phyloP scores from a whole-genome alignment of 2,113 vertebrate species.

The Xiphophorus hellerii region DNA sequence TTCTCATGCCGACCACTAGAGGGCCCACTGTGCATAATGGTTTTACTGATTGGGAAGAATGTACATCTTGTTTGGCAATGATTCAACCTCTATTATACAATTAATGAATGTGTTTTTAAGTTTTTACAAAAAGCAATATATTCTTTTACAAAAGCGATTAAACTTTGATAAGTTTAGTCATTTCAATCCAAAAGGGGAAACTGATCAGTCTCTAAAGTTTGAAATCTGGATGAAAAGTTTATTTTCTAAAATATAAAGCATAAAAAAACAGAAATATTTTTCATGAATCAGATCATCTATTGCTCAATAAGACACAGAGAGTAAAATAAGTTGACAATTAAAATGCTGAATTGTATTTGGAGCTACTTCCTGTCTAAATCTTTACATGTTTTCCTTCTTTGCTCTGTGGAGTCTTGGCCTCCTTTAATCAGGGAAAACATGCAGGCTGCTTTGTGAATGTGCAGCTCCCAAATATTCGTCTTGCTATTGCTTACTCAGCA shows the following conservation, averaged over 20 bases:
- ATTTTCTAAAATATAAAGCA: background rate
- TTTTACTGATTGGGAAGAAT: background rate
- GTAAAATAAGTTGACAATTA: background rate
- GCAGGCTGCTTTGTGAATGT: conserved; percentile 22
- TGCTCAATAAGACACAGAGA: background rate
- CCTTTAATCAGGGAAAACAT: conserved; percentile 40
- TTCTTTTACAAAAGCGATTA: background rate
- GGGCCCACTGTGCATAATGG: conserved; percentile 47
- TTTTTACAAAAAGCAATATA: background rate
- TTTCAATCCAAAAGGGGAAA: background rate
- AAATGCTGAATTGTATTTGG: background rate
- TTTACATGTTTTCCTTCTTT: background rate
- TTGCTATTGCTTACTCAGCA: conserved; percentile 46
- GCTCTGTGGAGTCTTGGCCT: conserved; percentile 1
- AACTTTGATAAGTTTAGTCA: background rate
- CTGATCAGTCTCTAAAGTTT: background rate
- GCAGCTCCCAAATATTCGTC: conserved; percentile 25
- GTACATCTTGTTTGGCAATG: background rate
- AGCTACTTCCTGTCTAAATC: background rate
- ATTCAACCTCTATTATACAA: background rate
- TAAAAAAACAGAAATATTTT: background rate
- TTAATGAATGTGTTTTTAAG: background rate
- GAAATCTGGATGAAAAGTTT: no score
- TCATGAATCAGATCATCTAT: background rate
- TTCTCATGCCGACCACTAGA: conserved; percentile 60